Percentiles rank a stretch among this genome's conserved stretches.
phyloP scores from a whole-genome alignment of 2,797 vertebrate genomes.

The Trachops cirrhosus region DNA sequence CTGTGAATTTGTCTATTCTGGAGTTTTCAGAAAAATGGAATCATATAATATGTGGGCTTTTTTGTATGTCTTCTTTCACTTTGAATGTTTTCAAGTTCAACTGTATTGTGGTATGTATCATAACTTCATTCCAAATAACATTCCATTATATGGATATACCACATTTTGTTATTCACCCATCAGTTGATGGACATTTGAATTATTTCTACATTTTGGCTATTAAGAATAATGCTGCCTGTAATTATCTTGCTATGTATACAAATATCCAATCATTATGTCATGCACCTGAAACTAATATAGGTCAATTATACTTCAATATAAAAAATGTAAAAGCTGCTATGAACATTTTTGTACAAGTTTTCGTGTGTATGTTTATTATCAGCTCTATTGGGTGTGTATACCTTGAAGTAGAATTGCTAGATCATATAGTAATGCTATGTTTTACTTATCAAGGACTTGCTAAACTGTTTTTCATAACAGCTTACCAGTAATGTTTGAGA shows the following conservation, averaged over 20 bases:
- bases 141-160: background rate
- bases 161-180: background rate
- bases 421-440: background rate
- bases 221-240: background rate
- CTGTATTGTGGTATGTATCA: background rate
- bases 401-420: background rate
- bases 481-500: background rate
- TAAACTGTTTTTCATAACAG: background rate
- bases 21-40: too few relatives aligned
- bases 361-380: too few relatives aligned
- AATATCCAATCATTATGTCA: background rate
- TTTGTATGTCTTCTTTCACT: background rate
- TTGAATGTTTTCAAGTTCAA: background rate
- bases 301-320: background rate
- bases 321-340: background rate
- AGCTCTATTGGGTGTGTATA: background rate
- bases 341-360: background rate
- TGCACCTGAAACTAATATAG: background rate
- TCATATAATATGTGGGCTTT: background rate
- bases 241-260: background rate
- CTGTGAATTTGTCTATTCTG: background rate
- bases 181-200: background rate
- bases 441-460: background rate
- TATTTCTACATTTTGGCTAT: background rate
- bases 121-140: background rate